Percentiles rank a stretch among this genome's conserved stretches.
Evolutionary conservation across 2,113 vertebrate genomes (phyloP).

Genomic region (Puntigrus tetrazona): DNA sequence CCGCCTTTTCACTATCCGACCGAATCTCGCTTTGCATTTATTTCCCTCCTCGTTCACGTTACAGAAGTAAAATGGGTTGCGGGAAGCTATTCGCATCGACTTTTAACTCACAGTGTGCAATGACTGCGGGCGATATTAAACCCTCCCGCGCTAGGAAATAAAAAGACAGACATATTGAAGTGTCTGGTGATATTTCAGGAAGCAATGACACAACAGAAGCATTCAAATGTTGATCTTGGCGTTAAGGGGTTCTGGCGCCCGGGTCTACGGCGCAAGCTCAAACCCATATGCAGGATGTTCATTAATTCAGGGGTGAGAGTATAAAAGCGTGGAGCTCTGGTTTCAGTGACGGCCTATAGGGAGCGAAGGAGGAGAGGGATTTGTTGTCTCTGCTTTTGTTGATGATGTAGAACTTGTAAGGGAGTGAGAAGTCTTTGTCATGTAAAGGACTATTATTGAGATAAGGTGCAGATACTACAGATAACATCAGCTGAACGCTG

Average conservation of each 20-base stretch:
- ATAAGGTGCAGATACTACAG: conserved; percentile 26
- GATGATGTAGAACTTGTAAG: not conserved
- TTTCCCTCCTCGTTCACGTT: not conserved
- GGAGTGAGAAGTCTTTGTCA: conserved; percentile 22
- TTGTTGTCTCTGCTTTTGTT: conserved; percentile 4
- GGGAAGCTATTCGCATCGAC: not conserved
- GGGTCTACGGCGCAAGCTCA: not conserved
- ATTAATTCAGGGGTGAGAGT: not conserved
- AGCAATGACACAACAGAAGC: not conserved
- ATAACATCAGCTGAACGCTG: conserved; percentile 21
- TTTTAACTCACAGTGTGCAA: not conserved
- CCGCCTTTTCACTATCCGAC: not conserved
- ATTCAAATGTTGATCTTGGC: conserved; percentile 9
- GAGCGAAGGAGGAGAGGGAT: not conserved
- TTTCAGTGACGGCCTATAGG: not conserved
- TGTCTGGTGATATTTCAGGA: not conserved
- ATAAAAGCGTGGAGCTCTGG: not conserved
- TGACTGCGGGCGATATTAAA: not conserved
- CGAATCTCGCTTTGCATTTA: not conserved
- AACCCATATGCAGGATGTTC: not conserved
- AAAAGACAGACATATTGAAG: conserved; percentile 17
- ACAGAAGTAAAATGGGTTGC: not conserved
- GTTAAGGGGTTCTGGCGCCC: not conserved
- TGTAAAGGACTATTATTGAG: conserved; percentile 16
- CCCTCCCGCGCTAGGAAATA: not conserved